Evolutionary conservation across 2,888 invertebrate species (phyloP), one percentile per base, ranked within the genome.

Genomic region (Cryptocephalus primarius): DNA sequence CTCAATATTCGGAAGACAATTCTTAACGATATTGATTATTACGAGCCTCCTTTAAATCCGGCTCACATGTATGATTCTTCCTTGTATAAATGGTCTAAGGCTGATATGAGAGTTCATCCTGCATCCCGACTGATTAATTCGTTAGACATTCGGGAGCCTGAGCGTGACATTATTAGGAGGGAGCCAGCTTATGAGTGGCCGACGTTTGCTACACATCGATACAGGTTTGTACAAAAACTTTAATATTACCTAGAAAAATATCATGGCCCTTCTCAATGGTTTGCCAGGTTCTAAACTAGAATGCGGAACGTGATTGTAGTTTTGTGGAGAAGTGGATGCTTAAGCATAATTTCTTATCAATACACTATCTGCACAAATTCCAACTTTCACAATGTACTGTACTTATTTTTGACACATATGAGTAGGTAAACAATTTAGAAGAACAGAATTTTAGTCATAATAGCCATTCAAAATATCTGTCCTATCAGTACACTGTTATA

Each of bases 1-100:
- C 40, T 47, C n/a, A 44, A 46, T 38, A 50, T 64, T 13, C 50
- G 62, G 9, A 65, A 68, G 53, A 61, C 67, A n/a, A 62, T 67
- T 41, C 22, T 63, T 36, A 66, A 65, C 44, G 62, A 64, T 48
- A 53, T 58, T 40, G 59, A 55, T 42, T 53, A 59, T 43, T 43
- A 55, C 22, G 43, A 54, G 8, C 48, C 56, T 34, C 14, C 39
- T 6, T 40, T 33, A n/a, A 56, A 57, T 9, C 46, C 55, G 9
- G n/a, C 48, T n/a, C 39, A 53, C 12, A 40, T 47, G 34, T 58
- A 53, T 34, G 56, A 60, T 45, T 38, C 54, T n/a, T 47, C 48
- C 11, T 10, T 61, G 39, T 65, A 60, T 43, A 64, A 61, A 50
- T 65, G 64, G 64, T 43, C 56, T 1, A 63, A 58, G 38, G 63